Conservation (phyloP, 2,797 vertebrate species). For the Percopsis omiscomaycus region DNA sequence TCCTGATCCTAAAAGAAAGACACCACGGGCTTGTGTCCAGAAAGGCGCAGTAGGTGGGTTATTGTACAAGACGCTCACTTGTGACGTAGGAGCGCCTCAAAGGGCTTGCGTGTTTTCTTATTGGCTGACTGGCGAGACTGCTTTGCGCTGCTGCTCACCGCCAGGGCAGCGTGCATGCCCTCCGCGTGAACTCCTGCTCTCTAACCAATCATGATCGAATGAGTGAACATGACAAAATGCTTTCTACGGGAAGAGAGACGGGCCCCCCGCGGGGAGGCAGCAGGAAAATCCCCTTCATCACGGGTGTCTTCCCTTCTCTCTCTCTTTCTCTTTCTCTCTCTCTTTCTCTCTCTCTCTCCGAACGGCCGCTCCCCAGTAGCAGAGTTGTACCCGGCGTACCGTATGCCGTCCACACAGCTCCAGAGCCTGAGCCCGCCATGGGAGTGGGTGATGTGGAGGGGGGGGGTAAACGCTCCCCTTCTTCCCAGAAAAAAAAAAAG, state of each 20-base stretch:
- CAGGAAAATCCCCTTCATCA: too few species aligned
- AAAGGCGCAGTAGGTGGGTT: slow-evolving; percentile 6
- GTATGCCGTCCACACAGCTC: too few species aligned
- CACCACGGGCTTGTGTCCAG: too few species aligned
- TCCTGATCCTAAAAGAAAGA: too few species aligned
- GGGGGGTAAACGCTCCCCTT: not conserved
- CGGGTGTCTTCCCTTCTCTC: too few species aligned
- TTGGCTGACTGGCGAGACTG: slow-evolving; percentile 41
- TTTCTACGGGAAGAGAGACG: slow-evolving; percentile 50
- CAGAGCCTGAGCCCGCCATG: too few species aligned
- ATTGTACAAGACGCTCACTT: slow-evolving; percentile 39
- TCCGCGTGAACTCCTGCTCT: slow-evolving; percentile 62
- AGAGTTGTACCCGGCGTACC: too few species aligned
- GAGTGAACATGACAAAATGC: slow-evolving; percentile 68
- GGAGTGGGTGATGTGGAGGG: not conserved
- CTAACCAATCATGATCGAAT: slow-evolving; percentile 64
- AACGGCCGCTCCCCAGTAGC: too few species aligned
- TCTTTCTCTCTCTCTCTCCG: slow-evolving; percentile 7
- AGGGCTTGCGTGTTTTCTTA: slow-evolving; percentile 30
- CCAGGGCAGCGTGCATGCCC: slow-evolving; percentile 61
- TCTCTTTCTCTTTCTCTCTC: too few species aligned
- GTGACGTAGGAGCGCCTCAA: slow-evolving; percentile 37
- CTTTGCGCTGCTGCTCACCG: slow-evolving; percentile 29
- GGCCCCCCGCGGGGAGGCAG: too few species aligned
- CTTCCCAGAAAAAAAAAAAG: not conserved